Conservation (phyloP, 2,797 vertebrate species). For the Parotocinclus haroldoi region DNA sequence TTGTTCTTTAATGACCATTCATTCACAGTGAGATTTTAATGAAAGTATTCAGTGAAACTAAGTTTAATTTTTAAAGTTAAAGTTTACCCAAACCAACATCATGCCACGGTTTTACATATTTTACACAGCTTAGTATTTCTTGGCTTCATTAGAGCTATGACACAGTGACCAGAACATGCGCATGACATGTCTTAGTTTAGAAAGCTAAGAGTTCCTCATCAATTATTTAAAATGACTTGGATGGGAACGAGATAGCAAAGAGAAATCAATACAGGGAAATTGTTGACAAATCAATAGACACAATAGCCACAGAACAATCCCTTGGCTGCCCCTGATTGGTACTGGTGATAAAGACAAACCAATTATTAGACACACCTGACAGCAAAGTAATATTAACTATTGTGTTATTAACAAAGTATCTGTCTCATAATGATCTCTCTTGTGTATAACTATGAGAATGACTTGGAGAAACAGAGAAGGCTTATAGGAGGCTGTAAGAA, state of each 20-base stretch:
- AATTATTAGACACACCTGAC: constrained; percentile 56
- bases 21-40: too few relatives aligned
- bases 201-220: constrained; percentile 38
- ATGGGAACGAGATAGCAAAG: constrained; percentile 41
- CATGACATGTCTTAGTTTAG: constrained; percentile 31
- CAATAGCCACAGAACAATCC: constrained; percentile 44
- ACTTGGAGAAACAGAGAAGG: too few relatives aligned
- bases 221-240: constrained; percentile 48
- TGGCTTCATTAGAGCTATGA: background rate
- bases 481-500: too few relatives aligned
- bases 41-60: too few relatives aligned
- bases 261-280: constrained; percentile 52
- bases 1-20: too few relatives aligned
- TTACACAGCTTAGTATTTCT: background rate
- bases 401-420: constrained; percentile 60
- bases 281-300: constrained; percentile 48
- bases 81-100: too few relatives aligned
- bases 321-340: constrained; percentile 48
- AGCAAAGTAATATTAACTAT: constrained; percentile 25
- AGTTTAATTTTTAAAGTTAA: too few relatives aligned
- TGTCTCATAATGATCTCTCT: constrained; percentile 24
- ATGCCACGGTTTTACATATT: too few relatives aligned
- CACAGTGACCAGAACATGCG: constrained; percentile 20
- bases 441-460: constrained; percentile 3
- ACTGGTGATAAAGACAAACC: constrained; percentile 56